Evolutionary conservation across 2,797 vertebrate species (phyloP), one percentile per base, ranked within the genome.

Genomic region (Pseudochaenichthys georgianus): DNA sequence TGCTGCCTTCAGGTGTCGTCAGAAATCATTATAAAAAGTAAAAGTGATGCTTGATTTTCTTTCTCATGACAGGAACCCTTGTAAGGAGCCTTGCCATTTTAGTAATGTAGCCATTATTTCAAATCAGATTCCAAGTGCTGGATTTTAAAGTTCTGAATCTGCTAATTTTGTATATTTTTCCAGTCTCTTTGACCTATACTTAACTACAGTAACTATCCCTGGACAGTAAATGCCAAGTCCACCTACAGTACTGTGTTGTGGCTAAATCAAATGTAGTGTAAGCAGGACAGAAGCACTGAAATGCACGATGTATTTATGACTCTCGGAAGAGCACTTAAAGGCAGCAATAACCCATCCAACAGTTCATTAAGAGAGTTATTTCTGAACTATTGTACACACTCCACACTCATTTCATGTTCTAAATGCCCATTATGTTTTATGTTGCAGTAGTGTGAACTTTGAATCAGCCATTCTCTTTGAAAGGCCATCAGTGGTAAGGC

Each of bases 1-100:
- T 69, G 50, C 15, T 76, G 45, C 76, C 45, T 62, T 73, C 10
- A 73, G 3, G 13, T 38, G 13, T 15, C 0, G 50, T n/a, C 1
- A 9, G 45, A 73, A 57, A 59, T 13, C 48, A 50, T 50, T 19
- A 50, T 28, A 12, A 13, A 15, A 34, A 34, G 9, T 47, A 2
- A n/a, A 23, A 55, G 19, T n/a, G 12, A 10, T 3, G 13, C 31
- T 50, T 41, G 42, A 13, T 41, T 1, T 41, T 28, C 4, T 45
- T 34, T 58, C 5, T 1, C 17, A 63, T 17, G 8, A 41, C 23
- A 57, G 13, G 6, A 54, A 13, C 21, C 5, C 10, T n/a, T 1
- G 8, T 38, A 7, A 38, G 7, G 34, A 38, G 38, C 6, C 34
- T 9, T 9, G 34, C 8, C 8, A 38, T 38, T 38, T 38, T 38